Evolutionary conservation across 2,113 vertebrate genomes (phyloP).

Genomic region (Parus major): DNA sequence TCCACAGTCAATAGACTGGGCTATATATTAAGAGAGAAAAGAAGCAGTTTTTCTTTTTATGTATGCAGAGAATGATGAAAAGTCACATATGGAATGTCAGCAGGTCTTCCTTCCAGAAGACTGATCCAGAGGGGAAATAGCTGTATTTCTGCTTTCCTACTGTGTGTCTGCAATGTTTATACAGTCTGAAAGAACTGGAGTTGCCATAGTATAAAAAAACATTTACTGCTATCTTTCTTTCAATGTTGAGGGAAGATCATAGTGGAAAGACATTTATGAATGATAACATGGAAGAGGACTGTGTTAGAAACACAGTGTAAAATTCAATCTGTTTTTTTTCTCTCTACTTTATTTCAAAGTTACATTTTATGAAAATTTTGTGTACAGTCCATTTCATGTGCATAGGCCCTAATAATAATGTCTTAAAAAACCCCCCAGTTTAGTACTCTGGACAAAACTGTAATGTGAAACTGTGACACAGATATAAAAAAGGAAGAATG

Average conservation of each 20-base stretch:
- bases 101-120: background rate
- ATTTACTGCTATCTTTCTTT: background rate
- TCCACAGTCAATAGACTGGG: background rate
- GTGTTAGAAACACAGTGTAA: background rate
- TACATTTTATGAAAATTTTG: background rate
- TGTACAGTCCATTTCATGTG: background rate
- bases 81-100: background rate
- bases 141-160: background rate
- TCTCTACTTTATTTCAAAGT: background rate
- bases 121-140: background rate
- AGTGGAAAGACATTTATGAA: background rate
- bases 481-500: background rate
- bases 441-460: background rate
- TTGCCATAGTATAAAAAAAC: background rate
- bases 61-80: background rate
- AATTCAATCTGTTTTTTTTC: background rate
- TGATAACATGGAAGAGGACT: background rate
- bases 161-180: background rate
- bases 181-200: background rate
- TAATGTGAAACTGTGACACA: background rate
- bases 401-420: background rate
- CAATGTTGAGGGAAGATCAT: background rate
- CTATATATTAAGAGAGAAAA: background rate
- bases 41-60: background rate
- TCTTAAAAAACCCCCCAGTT: background rate